phyloP scores from a whole-genome alignment of 23 tunicate species.

The Clavelina lepadiformis region DNA sequence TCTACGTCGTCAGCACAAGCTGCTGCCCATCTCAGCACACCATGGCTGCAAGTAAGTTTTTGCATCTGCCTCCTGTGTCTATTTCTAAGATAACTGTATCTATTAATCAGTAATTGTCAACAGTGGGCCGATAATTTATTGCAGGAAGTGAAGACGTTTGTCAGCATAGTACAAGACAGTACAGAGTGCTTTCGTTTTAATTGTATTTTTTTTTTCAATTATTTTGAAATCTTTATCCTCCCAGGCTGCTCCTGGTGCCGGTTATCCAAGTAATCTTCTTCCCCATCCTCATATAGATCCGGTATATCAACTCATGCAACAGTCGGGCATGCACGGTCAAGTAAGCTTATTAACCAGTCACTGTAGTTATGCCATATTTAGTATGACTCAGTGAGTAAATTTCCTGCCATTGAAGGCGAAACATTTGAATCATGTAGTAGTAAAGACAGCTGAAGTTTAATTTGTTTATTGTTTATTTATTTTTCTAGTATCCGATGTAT shows the following conservation, averaged over 20 bases:
- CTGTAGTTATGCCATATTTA: not conserved
- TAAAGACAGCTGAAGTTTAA: not conserved
- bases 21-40: slow-evolving; percentile 55
- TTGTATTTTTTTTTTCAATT: too few species aligned
- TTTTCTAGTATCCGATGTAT: slow-evolving; percentile 60
- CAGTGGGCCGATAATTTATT: too few species aligned
- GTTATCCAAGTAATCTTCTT: slow-evolving; percentile 69
- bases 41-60: slow-evolving; percentile 51
- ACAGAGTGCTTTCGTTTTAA: too few species aligned
- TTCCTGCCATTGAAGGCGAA: not conserved
- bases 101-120: too few species aligned
- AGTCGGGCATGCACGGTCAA: slow-evolving; percentile 76
- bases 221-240: too few species aligned
- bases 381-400: not conserved
- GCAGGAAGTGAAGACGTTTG: too few species aligned
- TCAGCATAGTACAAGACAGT: too few species aligned
- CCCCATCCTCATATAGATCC: slow-evolving; percentile 73
- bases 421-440: not conserved
- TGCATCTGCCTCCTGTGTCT: too few species aligned
- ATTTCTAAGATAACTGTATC: too few species aligned
- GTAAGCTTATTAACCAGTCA: not conserved
- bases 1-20: slow-evolving; percentile 48
- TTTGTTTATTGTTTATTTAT: not conserved
- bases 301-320: slow-evolving; percentile 86
- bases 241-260: slow-evolving; percentile 57